Evolutionary conservation across 2,888 invertebrate genomes (phyloP).

Genomic region (Aelia acuminata): DNA sequence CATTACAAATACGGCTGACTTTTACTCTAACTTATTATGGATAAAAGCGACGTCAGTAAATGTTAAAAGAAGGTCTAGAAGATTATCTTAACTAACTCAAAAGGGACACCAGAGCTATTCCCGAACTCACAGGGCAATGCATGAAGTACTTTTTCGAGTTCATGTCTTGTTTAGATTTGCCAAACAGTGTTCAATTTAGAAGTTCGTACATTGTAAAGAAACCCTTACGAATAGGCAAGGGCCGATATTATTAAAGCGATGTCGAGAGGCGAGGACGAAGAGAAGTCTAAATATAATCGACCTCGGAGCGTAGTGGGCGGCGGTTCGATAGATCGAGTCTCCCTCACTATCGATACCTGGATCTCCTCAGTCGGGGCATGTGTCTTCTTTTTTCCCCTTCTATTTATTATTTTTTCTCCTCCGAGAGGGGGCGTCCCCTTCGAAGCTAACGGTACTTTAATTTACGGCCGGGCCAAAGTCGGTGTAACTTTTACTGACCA

Average conservation of each 20-base stretch:
- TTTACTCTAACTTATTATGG: no score
- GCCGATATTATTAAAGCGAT: not conserved
- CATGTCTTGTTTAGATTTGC: no score
- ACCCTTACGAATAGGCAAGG: not conserved
- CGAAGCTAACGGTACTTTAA: not conserved
- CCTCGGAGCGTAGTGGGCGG: not conserved
- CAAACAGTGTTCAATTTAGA: no score
- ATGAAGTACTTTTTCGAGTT: no score
- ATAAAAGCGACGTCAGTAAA: no score
- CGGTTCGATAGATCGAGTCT: not conserved
- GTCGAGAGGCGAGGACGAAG: not conserved
- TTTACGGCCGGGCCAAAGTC: not conserved
- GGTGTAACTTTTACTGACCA: constrained; percentile 1
- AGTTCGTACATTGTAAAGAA: no score
- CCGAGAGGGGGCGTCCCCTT: not conserved
- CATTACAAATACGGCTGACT: no score
- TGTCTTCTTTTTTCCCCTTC: not conserved
- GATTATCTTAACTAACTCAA: no score
- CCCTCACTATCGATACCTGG: not conserved
- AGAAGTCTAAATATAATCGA: not conserved
- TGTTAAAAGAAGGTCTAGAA: no score
- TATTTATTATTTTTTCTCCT: not conserved
- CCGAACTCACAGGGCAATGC: no score
- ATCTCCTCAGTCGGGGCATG: not conserved
- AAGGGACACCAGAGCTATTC: no score